phyloP scores from a whole-genome alignment of 1,140 invertebrate species.

The Rhyzopertha dominica region DNA sequence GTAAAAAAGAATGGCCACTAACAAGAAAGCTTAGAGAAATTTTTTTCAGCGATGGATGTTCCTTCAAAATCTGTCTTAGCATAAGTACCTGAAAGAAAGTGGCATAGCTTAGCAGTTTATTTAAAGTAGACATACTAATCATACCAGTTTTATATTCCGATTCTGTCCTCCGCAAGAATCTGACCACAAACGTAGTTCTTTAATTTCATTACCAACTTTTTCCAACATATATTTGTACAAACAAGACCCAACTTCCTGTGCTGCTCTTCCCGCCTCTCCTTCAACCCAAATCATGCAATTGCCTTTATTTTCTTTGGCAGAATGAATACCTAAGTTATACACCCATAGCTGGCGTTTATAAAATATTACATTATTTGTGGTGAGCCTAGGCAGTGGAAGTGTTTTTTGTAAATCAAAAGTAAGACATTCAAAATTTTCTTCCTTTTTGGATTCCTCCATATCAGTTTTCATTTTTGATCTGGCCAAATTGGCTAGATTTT shows the following conservation, averaged over 20 bases:
- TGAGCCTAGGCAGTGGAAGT: slow-evolving; percentile 35
- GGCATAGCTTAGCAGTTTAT: no score
- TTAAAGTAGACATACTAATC: no score
- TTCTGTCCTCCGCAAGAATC: slow-evolving; percentile 44
- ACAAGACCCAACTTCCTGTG: slow-evolving; percentile 32
- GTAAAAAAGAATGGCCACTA: slow-evolving; percentile 41
- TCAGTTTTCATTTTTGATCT: no score
- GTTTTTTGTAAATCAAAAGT: slow-evolving; percentile 42
- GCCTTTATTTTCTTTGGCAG: slow-evolving; percentile 19
- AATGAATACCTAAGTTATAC: slow-evolving; percentile 30
- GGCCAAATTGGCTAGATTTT: no score
- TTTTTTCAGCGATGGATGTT: slow-evolving; percentile 25
- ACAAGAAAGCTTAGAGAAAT: slow-evolving; percentile 37
- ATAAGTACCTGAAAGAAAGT: no score
- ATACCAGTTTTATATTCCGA: slow-evolving; percentile 42
- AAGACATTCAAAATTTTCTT: slow-evolving; percentile 19
- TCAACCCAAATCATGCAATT: slow-evolving; percentile 30
- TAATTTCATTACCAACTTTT: slow-evolving; percentile 22
- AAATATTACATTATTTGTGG: slow-evolving; percentile 30
- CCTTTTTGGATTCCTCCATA: no score
- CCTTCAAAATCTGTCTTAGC: slow-evolving; percentile 29
- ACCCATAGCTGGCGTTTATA: slow-evolving; percentile 33
- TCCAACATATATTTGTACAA: slow-evolving; percentile 34
- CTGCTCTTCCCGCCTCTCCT: slow-evolving; percentile 22
- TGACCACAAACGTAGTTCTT: slow-evolving; percentile 40